Conservation (phyloP, 2,797 vertebrate species). For the Oryzias dopingdopingensis region DNA sequence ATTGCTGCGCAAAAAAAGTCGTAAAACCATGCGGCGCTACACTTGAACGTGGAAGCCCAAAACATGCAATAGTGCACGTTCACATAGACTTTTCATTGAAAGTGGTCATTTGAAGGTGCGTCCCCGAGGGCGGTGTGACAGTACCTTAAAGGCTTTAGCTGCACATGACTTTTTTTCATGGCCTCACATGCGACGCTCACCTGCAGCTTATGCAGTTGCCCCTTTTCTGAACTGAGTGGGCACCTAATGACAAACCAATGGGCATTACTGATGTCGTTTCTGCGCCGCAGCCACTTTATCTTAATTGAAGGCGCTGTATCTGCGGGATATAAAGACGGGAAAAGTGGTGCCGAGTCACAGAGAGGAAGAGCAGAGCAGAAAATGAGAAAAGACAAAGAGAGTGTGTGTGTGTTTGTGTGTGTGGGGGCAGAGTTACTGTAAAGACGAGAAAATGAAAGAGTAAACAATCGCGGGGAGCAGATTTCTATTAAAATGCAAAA, state of each 20-base stretch:
- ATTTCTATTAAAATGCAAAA: slow-evolving; percentile 52
- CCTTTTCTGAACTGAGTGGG: slow-evolving; percentile 21
- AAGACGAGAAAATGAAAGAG: slow-evolving; percentile 7
- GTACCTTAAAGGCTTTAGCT: no score
- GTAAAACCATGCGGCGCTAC: no score
- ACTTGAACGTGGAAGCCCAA: no score
- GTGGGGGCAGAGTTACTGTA: no score
- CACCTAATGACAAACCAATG: slow-evolving; percentile 45
- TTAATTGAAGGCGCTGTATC: slow-evolving; percentile 35
- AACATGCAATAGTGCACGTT: no score
- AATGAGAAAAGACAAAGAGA: slow-evolving; percentile 30
- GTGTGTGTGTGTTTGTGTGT: no score
- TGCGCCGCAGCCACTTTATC: slow-evolving; percentile 49
- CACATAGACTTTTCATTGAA: no score
- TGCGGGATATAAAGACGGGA: not conserved
- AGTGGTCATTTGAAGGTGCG: no score
- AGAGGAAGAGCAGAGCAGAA: slow-evolving; percentile 8
- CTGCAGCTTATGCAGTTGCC: slow-evolving; percentile 22
- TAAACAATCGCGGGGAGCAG: slow-evolving; percentile 31
- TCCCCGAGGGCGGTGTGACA: no score
- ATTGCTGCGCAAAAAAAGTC: no score
- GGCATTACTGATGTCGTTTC: slow-evolving; percentile 43
- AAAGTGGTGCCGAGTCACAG: slow-evolving; percentile 9
- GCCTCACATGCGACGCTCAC: slow-evolving; percentile 2
- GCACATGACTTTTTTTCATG: no score